Evolutionary conservation across 2,888 invertebrate genomes (phyloP), one percentile per base, ranked within the genome.

Genomic region (Linyphia triangularis): DNA sequence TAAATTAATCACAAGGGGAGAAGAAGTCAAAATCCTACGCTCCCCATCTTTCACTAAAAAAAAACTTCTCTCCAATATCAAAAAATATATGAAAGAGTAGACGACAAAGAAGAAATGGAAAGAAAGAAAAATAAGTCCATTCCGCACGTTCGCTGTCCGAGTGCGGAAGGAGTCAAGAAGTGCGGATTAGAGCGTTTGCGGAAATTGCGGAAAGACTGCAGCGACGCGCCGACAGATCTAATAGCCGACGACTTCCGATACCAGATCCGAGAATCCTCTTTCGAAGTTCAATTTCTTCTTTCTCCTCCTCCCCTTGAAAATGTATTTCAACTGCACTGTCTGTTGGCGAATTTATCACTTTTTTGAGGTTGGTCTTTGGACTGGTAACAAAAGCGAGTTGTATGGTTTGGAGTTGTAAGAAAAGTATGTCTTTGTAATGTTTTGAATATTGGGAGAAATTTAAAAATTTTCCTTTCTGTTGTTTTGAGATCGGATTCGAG

Each of bases 121-220:
- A 75, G 59, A 33, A 19, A 28, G 57, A 26, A 22, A 24, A 13
- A 16, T 6, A 28, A 30, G 81, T 37, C 33, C 28, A 70, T 70
- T 79, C 78, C 63, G 69, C 81, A 81, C 81, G 81, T 81, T 26
- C 81, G 57, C 33, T 43, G 24, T 28, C 33, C 61, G 59, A 61
- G 22, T 59, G 72, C 70, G 82, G 82, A 82, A 82, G 33, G 72
- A 72, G 72, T 28, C 16, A 43, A 78, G 82, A 82, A 72, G 72
- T 70, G 61, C 70, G 82, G 72, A 82, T 70, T 72, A 72, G 70
- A 57, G 57, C 33, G 70, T 37, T 33, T 84, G 73, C 84, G 84
- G 84, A 84, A 84, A 84, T 84, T 84, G 84, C 84, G 75, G 84
- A 84, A 73, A 73, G 67, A 75, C 75, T 75, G 73, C 65, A 75